Conservation (phyloP, 2,797 vertebrate species). For the Crocidura indochinensis region DNA sequence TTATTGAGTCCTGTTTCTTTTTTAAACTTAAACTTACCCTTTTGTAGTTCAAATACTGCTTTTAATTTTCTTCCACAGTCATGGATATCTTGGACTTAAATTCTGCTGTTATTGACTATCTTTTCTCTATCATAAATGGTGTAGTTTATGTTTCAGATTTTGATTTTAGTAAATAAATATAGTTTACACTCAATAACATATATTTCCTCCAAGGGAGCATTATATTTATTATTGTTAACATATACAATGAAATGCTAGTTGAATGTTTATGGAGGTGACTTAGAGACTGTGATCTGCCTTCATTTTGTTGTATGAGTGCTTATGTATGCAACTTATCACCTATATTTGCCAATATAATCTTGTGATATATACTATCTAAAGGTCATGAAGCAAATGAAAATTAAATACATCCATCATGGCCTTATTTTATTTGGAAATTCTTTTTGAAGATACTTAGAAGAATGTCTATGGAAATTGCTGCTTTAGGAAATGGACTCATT, state of each 20-base stretch:
- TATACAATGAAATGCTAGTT: conserved; percentile 14
- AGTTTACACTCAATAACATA: not conserved
- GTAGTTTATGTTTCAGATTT: conserved; percentile 19
- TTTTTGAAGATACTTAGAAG: conserved; percentile 46
- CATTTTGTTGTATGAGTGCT: not conserved
- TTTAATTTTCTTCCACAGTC: conserved; percentile 50
- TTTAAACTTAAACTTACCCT: not conserved
- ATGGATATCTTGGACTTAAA: not conserved
- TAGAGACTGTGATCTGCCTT: not conserved
- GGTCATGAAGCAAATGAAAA: conserved; percentile 52
- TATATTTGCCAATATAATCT: conserved; percentile 25
- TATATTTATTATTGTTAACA: not conserved
- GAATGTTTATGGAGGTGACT: conserved; percentile 25
- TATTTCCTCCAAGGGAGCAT: conserved; percentile 34
- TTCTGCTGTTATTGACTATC: not conserved
- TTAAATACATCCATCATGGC: conserved; percentile 59
- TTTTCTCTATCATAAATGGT: conserved; percentile 31
- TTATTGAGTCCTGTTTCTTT: not conserved
- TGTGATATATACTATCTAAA: conserved; percentile 55
- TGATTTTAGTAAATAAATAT: conserved; percentile 40
- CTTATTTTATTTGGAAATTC: conserved; percentile 40
- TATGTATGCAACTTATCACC: not conserved
- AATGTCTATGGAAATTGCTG: conserved; percentile 39
- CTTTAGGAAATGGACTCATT: conserved; percentile 46
- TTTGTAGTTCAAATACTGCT: not conserved